Evolutionary conservation across 2,888 invertebrate genomes (phyloP), one percentile per base, ranked within the genome.

Genomic region (Scelioninae gen. 1): DNA sequence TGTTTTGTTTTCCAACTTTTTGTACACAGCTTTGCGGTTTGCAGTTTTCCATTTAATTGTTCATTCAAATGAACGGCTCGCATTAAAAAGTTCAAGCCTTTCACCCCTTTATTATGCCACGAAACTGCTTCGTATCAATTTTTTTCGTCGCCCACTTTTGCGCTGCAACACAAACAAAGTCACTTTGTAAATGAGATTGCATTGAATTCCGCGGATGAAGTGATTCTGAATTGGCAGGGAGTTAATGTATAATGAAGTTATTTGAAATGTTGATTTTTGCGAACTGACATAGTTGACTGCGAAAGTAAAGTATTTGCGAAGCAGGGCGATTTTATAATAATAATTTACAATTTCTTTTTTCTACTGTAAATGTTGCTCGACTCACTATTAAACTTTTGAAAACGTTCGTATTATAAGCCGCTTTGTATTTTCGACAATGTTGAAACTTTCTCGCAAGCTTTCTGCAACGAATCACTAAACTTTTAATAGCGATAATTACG

Each of bases 351-450:
- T 69, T 77, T 68, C 77, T 77, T 45, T 45, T 77, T 77, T 55
- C 68, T 31, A 62, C 45, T 53, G 62, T 40, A 62, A 77, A 69
- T 69, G 68, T 77, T 60, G 32, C 69, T 38, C 13, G 55, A 60
- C 62, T 68, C 62, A 49, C 62, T 69, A 77, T 77, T 69, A 77
- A 77, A 77, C 69, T 77, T 63, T 77, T 47, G 47, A 77, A 49
- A 66, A 66, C 32, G 65, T 32, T 55, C 63, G 49, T 32, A 77
- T 77, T 77, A 69, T 69, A 69, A 69, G 69, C 63, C 63, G 66
- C 77, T 77, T 77, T 77, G 77, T 77, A 77, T 77, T 77, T 77
- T 69, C 69, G 69, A 69, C 77, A 69, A 77, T 77, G 77, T 77
- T 69, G 69, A 69, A 69, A 77, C 69, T 77, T 78, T 63, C 69